Evolutionary conservation across 2,797 vertebrate genomes (phyloP), one percentile per base, ranked within the genome.

Genomic region (Hybognathus amarus): DNA sequence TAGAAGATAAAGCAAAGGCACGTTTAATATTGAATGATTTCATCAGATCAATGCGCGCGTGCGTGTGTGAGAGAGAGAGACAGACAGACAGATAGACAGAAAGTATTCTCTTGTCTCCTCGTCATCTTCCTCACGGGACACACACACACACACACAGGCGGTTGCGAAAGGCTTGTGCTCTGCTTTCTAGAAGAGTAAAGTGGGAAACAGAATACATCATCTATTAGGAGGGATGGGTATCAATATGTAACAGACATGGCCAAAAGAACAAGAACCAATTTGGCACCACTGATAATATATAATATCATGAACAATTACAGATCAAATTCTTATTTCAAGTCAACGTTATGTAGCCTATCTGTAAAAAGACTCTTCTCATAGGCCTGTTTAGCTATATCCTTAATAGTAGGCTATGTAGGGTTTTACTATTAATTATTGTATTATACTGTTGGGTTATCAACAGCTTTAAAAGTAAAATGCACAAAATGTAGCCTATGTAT

Each of bases 161-260:
- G 38, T 15, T 64, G 24, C 75, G 54, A 63, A 45, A 63, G 6
- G 3, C 38, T 63, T 27, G n/a, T 7, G 75, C 38, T 42, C 38
- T 63, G 56, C 75, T 77, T 47, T 63, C 54, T 27, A 27, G 36
- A 59, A 76, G 36, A 38, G 20, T 5, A 42, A 1, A 56, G 77
- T 56, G 9, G 47, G 54, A 68, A 79, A 79, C 22, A 50, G 15
- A 69, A 79, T 79, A 13, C 47, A 69, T 54, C 15, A 79, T 40
- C 47, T 42, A 79, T 79, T 68, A 80, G 50, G 10, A 54, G 6
- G 59, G 50, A n/a, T 22, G 64, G 6, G 54, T 80, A 70, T 69
- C 36, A 79, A 69, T 69, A 42, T 56, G 2, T 79, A 50, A 79
- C 63, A 38, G 22, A 50, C 61, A 50, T 17, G n/a, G 22, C 15